Conservation (phyloP, 2,888 invertebrate species). For the Heliconius cydno region DNA sequence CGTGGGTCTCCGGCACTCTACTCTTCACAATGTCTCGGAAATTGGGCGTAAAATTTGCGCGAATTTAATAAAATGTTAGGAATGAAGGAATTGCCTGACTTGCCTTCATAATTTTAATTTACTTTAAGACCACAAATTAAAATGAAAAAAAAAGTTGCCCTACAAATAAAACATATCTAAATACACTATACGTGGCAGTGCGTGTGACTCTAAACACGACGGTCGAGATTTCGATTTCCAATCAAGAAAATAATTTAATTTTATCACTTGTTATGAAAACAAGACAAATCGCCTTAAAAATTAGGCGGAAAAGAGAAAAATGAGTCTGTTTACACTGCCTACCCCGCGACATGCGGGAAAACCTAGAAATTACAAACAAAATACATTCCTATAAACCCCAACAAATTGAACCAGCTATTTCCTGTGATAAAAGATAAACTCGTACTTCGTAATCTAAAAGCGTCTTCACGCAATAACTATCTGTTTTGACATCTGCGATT, state of each 20-base stretch:
- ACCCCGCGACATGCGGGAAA: no score
- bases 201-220: no score
- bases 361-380: no score
- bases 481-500: conserved; percentile 43
- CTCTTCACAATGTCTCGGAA: background rate
- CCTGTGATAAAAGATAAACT: conserved; percentile 20
- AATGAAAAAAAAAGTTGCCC: background rate
- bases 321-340: no score
- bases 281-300: no score
- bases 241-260: background rate
- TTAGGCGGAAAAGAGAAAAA: no score
- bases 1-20: background rate
- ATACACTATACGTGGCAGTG: no score
- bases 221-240: no score
- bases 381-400: background rate
- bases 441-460: conserved; percentile 15
- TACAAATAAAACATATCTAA: background rate
- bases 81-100: no score
- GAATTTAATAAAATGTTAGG: background rate
- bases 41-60: background rate
- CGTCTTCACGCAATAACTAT: conserved; percentile 35
- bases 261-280: background rate
- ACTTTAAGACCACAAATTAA: background rate
- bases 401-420: conserved; percentile 12
- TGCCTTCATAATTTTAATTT: background rate